Evolutionary conservation across 2,113 vertebrate genomes (phyloP), one percentile per base, ranked within the genome.

Genomic region (Heptranchias perlo): DNA sequence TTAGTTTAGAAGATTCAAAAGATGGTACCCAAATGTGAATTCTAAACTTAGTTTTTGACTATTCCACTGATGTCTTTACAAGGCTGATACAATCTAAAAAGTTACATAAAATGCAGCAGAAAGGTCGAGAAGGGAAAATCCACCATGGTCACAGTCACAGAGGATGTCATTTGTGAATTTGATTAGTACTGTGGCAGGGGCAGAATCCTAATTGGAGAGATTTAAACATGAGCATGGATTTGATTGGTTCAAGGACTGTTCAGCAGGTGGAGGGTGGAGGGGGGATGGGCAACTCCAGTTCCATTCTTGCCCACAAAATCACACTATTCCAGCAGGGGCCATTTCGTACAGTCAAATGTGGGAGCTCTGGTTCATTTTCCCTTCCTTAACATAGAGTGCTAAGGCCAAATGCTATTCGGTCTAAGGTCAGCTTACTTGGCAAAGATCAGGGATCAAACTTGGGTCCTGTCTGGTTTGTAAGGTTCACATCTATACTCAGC

Each of bases 1-100:
- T 91, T 91, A 91, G 58, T 93, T 93, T 23, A 8, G n/a, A n/a
- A 93, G 58, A 64, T 93, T 93, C 89, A 93, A 62, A 93, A 61
- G 89, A 93, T 62, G 52, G 28, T 39, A 35, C n/a, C 87, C 89
- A 93, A 62, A 62, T 92, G 54, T 92, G 89, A 39, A 92, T n/a
- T 92, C 54, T 61, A 58, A 78, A 62, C 44, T 62, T 23, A 39
- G 35, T 23, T 61, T n/a, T 31, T 39, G 89, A 62, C 5, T 62
- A 21, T 62, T 92, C 61, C 35, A 39, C 58, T 61, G 61, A 62
- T 23, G 5, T 61, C 54, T 62, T 62, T 39, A n/a, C 39, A 92
- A 92, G 35, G 54, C 35, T 58, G 52, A 35, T 91, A 52, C 52
- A 92, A 61, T 92, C 16, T 62, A 62, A 91, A 91, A 35, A n/a